Conservation (phyloP, 2,888 invertebrate species). For the Pseudoips prasinana region DNA sequence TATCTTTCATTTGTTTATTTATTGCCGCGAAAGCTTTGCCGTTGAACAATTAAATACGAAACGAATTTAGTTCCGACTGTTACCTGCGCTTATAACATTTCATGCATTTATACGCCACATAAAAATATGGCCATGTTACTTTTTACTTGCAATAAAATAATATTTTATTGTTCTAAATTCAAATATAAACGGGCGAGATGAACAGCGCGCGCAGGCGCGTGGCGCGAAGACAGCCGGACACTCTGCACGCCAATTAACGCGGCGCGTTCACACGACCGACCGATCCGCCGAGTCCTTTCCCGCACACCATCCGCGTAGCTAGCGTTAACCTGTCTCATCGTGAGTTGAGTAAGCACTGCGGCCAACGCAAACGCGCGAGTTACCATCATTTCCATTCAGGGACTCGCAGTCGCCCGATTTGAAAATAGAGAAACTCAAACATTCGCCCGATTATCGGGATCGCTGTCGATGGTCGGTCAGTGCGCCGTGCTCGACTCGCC, state of each 20-base stretch:
- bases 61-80: constrained; percentile 20
- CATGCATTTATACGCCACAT: constrained; percentile 18
- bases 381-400: constrained; percentile 34
- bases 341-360: constrained; percentile 28
- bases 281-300: constrained; percentile 46
- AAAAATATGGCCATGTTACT: constrained; percentile 16
- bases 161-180: constrained; percentile 57
- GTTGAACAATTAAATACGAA: constrained; percentile 11
- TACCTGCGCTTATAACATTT: constrained; percentile 20
- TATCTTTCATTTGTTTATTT: constrained; percentile 4
- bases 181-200: constrained; percentile 56
- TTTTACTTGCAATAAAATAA: constrained; percentile 34
- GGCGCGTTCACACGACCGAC: constrained; percentile 69
- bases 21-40: constrained; percentile 14
- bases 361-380: constrained; percentile 56
- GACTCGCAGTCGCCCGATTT: constrained; percentile 62
- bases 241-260: constrained; percentile 75
- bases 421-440: constrained; percentile 80
- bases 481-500: constrained; percentile 60
- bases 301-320: constrained; percentile 44
- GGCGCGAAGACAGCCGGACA: constrained; percentile 69
- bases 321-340: constrained; percentile 45
- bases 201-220: constrained; percentile 58
- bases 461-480: constrained; percentile 78
- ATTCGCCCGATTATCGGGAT: constrained; percentile 76